These are phyloP conservation scores for Dermatemys mawii DNA, from an alignment of 2,113 vertebrate genomes.

Conservation along the genomic window DNA sequence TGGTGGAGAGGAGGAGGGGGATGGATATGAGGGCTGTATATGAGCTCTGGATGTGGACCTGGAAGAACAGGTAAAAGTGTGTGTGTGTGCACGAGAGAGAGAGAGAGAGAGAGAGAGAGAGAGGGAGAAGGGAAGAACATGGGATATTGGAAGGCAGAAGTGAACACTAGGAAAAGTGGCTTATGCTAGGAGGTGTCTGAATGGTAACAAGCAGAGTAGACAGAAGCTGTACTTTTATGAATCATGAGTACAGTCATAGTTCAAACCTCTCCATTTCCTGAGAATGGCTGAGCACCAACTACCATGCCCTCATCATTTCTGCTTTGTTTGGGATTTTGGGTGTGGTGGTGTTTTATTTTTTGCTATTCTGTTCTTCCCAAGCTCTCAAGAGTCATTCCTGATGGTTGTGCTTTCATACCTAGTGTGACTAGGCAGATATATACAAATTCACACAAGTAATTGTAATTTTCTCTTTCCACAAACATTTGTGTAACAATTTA, in stretches of 20 bases:
- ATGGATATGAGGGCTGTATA: not conserved
- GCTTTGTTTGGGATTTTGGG: not conserved
- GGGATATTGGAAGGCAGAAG: not conserved
- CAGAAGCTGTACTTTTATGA: not conserved
- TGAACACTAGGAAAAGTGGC: not conserved
- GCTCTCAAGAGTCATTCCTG: not conserved
- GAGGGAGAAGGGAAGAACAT: not conserved
- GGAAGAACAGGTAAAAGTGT: not conserved
- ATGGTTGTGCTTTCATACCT: not conserved
- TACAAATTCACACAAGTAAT: not conserved
- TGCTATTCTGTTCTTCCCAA: not conserved
- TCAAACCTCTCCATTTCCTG: not conserved
- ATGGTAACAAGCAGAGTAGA: not conserved
- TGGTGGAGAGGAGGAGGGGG: not conserved
- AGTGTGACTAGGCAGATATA: not conserved
- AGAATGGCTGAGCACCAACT: not conserved
- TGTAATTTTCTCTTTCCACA: not conserved
- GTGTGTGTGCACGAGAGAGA: no score
- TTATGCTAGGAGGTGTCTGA: not conserved
- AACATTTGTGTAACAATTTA: not conserved
- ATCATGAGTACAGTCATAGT: not conserved
- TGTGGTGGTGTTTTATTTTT: not conserved
- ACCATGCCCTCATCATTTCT: not conserved
- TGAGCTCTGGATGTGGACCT: not conserved
- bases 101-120: no score